Evolutionary conservation across 2,888 invertebrate genomes (phyloP).

Genomic region (Druceiella hillmani): DNA sequence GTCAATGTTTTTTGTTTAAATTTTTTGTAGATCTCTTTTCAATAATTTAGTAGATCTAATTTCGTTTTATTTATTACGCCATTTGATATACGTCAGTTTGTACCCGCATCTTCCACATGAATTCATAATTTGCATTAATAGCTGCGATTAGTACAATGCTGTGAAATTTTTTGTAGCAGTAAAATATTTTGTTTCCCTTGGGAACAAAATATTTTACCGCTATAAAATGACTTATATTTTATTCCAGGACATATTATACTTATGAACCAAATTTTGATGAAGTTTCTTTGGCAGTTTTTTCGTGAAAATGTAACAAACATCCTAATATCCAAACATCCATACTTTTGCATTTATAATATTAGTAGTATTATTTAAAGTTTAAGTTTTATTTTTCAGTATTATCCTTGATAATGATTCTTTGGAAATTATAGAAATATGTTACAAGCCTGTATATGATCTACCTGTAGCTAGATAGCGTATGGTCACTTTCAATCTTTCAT

Average conservation of each 20-base stretch:
- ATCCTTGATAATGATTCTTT: constrained; percentile 12
- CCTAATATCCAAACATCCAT: too few relatives aligned
- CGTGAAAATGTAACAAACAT: too few relatives aligned
- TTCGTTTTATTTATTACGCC: background rate
- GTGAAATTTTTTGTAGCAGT: constrained; percentile 25
- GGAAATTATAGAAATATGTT: constrained; percentile 10
- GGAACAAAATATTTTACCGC: too few relatives aligned
- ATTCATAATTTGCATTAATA: constrained; percentile 6
- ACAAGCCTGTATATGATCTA: constrained; percentile 3
- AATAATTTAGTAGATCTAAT: background rate
- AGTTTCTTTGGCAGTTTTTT: too few relatives aligned
- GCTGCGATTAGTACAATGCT: constrained; percentile 25
- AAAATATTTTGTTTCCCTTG: too few relatives aligned
- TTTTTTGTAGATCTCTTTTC: background rate
- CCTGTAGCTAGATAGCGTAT: constrained; percentile 17
- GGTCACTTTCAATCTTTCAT: constrained; percentile 15
- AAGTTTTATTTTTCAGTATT: constrained; percentile 17
- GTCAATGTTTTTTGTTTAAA: background rate
- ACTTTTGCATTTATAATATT: too few relatives aligned
- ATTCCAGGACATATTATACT: too few relatives aligned
- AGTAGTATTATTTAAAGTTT: too few relatives aligned
- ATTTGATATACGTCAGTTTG: background rate
- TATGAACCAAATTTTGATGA: too few relatives aligned
- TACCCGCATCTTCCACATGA: background rate
- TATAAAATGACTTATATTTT: too few relatives aligned